A percentile compares a stretch with the other conserved stretches of the same genome.
Conservation (phyloP, 2,113 vertebrate genomes). For the Mobula hypostoma region DNA sequence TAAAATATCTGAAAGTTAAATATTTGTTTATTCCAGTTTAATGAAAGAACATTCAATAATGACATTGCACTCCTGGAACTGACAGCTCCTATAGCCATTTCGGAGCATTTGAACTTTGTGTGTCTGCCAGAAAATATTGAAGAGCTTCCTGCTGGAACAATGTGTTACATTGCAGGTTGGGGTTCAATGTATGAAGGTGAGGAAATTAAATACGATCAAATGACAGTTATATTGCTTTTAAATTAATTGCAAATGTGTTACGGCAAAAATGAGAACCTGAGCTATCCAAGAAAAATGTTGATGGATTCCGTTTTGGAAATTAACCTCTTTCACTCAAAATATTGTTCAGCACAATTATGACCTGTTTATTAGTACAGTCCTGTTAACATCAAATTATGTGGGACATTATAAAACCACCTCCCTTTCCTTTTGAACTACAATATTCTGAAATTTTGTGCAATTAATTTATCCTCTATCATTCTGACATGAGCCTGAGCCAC, state of each 20-base stretch:
- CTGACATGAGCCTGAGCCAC: neutral
- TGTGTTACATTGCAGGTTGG: conserved; percentile 85
- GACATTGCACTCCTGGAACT: conserved; percentile 85
- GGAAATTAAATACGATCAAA: conserved; percentile 17
- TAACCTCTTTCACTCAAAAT: neutral
- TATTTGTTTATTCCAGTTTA: conserved; percentile 64
- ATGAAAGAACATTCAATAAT: conserved; percentile 82
- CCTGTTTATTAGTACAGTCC: neutral
- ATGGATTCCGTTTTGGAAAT: neutral
- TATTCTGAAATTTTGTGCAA: neutral
- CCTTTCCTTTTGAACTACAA: neutral
- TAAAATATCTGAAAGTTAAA: neutral
- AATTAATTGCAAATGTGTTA: neutral
- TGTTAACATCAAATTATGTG: neutral
- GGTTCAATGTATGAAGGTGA: conserved; percentile 85
- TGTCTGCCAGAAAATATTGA: conserved; percentile 66
- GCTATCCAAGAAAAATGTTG: neutral
- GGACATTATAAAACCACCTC: neutral
- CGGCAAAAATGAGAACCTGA: neutral
- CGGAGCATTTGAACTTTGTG: conserved; percentile 61
- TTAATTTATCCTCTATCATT: neutral
- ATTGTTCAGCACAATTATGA: neutral
- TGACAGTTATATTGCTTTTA: neutral
- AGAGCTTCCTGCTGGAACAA: conserved; percentile 68
- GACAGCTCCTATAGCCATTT: conserved; percentile 57